phyloP scores from a whole-genome alignment of 2,797 vertebrate species.

The Cygnus olor region DNA sequence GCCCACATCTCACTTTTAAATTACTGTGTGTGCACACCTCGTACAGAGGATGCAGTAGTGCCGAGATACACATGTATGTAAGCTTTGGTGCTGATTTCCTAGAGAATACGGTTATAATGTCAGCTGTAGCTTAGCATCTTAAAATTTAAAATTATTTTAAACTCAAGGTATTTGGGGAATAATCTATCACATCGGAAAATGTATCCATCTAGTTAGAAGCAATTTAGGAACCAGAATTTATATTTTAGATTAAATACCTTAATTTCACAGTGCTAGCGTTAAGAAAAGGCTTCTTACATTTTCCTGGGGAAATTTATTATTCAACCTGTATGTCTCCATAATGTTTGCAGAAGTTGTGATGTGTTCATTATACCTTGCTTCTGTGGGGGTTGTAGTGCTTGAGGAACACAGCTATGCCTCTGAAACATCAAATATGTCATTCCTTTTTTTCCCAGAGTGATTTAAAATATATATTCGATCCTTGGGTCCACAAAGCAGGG shows the following conservation, averaged over 20 bases:
- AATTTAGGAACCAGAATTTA: neutral
- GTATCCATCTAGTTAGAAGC: neutral
- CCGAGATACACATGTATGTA: neutral
- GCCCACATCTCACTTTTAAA: slow-evolving; percentile 1
- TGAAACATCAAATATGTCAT: neutral
- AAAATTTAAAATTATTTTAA: slow-evolving; percentile 31
- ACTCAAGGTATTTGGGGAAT: neutral
- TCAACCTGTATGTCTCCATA: neutral
- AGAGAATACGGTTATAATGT: neutral
- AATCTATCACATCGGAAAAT: neutral
- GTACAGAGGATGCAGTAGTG: neutral
- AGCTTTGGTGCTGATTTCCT: neutral
- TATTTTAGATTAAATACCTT: neutral
- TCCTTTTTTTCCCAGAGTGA: neutral
- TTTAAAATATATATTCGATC: neutral
- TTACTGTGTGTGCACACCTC: neutral
- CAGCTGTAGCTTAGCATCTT: neutral
- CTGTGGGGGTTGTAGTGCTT: neutral
- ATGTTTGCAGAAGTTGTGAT: neutral
- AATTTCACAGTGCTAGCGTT: neutral
- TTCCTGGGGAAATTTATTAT: neutral
- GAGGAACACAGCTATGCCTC: neutral
- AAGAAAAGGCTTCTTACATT: neutral
- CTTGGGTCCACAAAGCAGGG: neutral
- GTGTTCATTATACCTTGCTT: neutral